These are phyloP conservation scores for Cyanoramphus novaezelandiae DNA, from an alignment of 2,113 vertebrate genomes.

Conservation along the genomic window DNA sequence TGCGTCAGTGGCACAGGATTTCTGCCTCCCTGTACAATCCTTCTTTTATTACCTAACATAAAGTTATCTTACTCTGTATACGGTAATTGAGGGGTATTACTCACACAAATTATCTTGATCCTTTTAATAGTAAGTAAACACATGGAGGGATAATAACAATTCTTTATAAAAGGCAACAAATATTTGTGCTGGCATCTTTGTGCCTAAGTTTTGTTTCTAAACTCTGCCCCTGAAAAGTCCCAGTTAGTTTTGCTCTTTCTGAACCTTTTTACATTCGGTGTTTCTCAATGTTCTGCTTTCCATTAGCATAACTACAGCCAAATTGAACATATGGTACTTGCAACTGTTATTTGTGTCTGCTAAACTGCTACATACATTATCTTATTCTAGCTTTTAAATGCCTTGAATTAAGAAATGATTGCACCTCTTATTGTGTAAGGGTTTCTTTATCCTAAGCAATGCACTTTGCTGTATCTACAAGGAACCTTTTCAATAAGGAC, in stretches of 20 bases:
- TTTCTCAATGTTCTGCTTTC: background rate
- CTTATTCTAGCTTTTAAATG: background rate
- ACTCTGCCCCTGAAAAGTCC: background rate
- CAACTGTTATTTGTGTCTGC: background rate
- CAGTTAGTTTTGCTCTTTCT: background rate
- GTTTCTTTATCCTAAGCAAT: background rate
- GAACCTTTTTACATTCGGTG: background rate
- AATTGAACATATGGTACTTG: background rate
- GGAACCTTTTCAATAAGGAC: background rate
- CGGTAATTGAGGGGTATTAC: background rate
- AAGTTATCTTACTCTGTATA: background rate
- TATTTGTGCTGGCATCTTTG: background rate
- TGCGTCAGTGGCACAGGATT: background rate
- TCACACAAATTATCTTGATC: background rate
- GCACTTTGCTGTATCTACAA: background rate
- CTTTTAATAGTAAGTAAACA: background rate
- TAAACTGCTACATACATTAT: background rate
- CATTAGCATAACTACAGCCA: background rate
- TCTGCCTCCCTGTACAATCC: background rate
- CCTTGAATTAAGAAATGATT: background rate
- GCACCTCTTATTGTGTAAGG: background rate
- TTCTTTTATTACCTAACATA: slow-evolving; percentile 17
- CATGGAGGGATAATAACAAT: background rate
- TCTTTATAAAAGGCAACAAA: background rate
- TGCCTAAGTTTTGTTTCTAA: background rate